Evolutionary conservation across 2,797 vertebrate genomes (phyloP).

Genomic region (Betta splendens): DNA sequence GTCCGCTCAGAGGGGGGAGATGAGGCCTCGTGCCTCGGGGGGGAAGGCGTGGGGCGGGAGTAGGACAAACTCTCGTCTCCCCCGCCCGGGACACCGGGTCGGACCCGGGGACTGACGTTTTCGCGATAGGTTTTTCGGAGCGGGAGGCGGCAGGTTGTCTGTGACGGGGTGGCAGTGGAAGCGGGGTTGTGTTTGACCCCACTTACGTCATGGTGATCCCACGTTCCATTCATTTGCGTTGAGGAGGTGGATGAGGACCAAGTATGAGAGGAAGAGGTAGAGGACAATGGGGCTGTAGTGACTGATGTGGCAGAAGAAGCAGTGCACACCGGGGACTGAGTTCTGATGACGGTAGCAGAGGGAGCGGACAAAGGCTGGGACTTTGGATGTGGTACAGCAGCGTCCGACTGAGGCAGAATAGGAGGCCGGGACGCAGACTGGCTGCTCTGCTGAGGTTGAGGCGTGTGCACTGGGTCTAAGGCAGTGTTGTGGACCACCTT

Average conservation of each 20-base stretch:
- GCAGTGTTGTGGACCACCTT: conserved; percentile 97
- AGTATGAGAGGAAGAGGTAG: conserved; percentile 64
- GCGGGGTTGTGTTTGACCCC: conserved; percentile 72
- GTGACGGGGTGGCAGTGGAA: conserved; percentile 65
- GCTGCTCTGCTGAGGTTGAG: conserved; percentile 71
- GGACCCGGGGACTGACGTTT: conserved; percentile 84
- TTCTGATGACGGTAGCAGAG: conserved; percentile 75
- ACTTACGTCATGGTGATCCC: conserved; percentile 79
- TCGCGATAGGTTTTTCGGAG: conserved; percentile 92
- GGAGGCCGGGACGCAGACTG: conserved; percentile 74
- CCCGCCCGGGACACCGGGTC: conserved; percentile 74
- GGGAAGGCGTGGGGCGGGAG: conserved; percentile 56
- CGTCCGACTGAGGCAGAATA: conserved; percentile 55
- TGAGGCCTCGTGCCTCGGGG: conserved; percentile 65
- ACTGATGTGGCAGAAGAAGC: conserved; percentile 58
- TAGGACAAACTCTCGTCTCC: conserved; percentile 72
- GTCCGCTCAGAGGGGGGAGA: conserved; percentile 75
- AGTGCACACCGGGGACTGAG: conserved; percentile 70
- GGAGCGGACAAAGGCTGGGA: conserved; percentile 40
- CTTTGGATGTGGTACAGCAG: conserved; percentile 68
- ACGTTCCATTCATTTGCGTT: conserved; percentile 87
- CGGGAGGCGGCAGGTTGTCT: conserved; percentile 87
- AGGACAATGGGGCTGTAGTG: conserved; percentile 55
- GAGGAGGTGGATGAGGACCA: conserved; percentile 62
- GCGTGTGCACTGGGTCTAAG: conserved; percentile 89